Evolutionary conservation across 2,797 vertebrate genomes (phyloP), one percentile per base, ranked within the genome.

Genomic region (Cuculus canorus): DNA sequence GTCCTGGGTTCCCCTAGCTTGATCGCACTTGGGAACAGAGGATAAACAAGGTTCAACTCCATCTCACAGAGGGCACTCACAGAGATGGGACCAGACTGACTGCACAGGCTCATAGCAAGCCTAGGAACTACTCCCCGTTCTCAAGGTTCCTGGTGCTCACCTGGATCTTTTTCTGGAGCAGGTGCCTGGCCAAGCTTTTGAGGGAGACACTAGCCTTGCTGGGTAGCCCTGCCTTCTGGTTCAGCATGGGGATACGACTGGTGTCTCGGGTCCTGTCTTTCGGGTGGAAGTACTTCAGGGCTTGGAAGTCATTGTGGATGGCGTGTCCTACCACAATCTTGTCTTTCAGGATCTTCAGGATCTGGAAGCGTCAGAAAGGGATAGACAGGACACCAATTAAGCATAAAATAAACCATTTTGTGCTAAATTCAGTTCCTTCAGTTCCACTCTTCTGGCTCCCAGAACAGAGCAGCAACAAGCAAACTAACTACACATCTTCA

Each of bases 261-360:
- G 99, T 99, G 97, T 99, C 99, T 37, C 99, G 97, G 52, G 98
- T 98, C 97, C 98, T 98, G 87, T 98, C 98, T 83, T 86, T 89
- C 0, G 99, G 99, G 68, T 99, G 98, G 33, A 95, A 64, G 52
- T 99, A 97, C 90, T 98, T 98, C 93, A 99, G 91, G 19, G 86
- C 99, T 81, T 94, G 97, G 90, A 99, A 99, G 97, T 99, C 99
- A 1, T 99, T 98, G 92, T 98, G 98, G 68, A 99, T 39, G 1
- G 99, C 98, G 6, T 99, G 99, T 5, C 99, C 99, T 57, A 99
- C 98, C 28, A 99, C 98, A 68, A 99, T 97, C 96, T 99, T 99
- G 69, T 98, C 98, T 93, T 98, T 97, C 61, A 99, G 97, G 73
- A 99, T 98, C 56, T 96, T 93, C 41, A 98, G 80, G 93, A 99